phyloP scores from a whole-genome alignment of 2,888 invertebrate species.

The Gnatocerus cornutus region DNA sequence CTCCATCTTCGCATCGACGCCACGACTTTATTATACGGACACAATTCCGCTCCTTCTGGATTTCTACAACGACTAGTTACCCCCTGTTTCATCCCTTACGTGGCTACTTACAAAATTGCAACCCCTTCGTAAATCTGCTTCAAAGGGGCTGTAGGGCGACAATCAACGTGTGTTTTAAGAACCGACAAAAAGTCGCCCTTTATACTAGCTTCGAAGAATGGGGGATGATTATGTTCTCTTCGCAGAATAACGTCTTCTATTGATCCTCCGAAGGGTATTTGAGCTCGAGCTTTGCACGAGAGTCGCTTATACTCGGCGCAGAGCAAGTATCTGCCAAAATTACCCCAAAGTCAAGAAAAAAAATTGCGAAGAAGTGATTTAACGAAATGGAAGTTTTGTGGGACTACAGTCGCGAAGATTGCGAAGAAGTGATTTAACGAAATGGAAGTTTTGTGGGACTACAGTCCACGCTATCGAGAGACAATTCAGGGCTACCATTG shows the following conservation, averaged over 20 bases:
- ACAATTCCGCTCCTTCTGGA: slow-evolving; percentile 56
- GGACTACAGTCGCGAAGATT: too few species aligned
- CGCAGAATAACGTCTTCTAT: slow-evolving; percentile 56
- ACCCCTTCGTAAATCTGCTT: slow-evolving; percentile 55
- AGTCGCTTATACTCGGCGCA: slow-evolving; percentile 61
- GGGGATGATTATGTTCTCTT: slow-evolving; percentile 60
- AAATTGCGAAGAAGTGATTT: slow-evolving; percentile 1
- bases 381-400: not conserved
- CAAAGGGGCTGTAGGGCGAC: slow-evolving; percentile 51
- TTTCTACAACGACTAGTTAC: too few species aligned
- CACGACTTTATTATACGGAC: slow-evolving; percentile 56
- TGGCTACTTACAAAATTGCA: slow-evolving; percentile 55
- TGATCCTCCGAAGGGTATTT: slow-evolving; percentile 55
- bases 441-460: too few species aligned
- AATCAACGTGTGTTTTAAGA: slow-evolving; percentile 55
- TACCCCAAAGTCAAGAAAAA: too few species aligned
- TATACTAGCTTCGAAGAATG: slow-evolving; percentile 50
- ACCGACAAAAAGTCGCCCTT: slow-evolving; percentile 46
- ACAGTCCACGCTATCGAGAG: too few species aligned
- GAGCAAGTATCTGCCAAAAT: slow-evolving; percentile 57
- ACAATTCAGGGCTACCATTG: too few species aligned
- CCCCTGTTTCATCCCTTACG: not conserved
- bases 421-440: slow-evolving; percentile 1
- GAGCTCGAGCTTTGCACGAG: slow-evolving; percentile 60
- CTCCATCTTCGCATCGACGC: slow-evolving; percentile 62